A percentile compares a stretch with the other conserved stretches of the same genome.
These are phyloP conservation scores for Eubasilissa regina DNA, from an alignment of 1,140 invertebrate genomes.

Conservation along the genomic window DNA sequence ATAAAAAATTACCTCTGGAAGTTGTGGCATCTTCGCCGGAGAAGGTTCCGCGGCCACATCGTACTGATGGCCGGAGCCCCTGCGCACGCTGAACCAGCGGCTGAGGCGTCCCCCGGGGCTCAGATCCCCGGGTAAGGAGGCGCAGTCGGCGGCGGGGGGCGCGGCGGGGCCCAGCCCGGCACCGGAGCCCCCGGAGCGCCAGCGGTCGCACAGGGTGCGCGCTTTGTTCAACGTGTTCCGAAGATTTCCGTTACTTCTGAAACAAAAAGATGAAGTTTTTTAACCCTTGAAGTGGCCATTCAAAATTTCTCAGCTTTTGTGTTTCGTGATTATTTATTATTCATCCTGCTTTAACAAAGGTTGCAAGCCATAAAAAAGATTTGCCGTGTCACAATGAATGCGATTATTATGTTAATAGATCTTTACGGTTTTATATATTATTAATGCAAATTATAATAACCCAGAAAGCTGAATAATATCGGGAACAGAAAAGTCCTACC, in stretches of 20 bases:
- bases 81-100: conserved; percentile 87
- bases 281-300: neutral
- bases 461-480: too few species aligned
- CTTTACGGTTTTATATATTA: too few species aligned
- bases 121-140: conserved; percentile 73
- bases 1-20: conserved; percentile 75
- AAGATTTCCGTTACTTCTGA: conserved; percentile 79
- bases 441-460: too few species aligned
- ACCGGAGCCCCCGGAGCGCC: conserved; percentile 71
- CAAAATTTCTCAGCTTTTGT: neutral
- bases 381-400: too few species aligned
- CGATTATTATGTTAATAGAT: too few species aligned
- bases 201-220: conserved; percentile 80
- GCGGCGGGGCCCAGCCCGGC: conserved; percentile 71
- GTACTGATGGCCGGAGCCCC: conserved; percentile 85
- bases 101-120: conserved; percentile 80
- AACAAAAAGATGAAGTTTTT: conserved; percentile 55
- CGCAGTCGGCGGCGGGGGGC: conserved; percentile 65
- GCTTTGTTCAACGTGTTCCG: conserved; percentile 80
- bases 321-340: too few species aligned
- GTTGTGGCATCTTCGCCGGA: conserved; percentile 80
- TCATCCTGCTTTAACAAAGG: too few species aligned
- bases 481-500: too few species aligned
- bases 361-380: too few species aligned
- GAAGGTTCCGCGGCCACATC: conserved; percentile 75